These are phyloP conservation scores for Eupithecia inturbata DNA, from an alignment of 2,888 invertebrate genomes.

Conservation along the genomic window DNA sequence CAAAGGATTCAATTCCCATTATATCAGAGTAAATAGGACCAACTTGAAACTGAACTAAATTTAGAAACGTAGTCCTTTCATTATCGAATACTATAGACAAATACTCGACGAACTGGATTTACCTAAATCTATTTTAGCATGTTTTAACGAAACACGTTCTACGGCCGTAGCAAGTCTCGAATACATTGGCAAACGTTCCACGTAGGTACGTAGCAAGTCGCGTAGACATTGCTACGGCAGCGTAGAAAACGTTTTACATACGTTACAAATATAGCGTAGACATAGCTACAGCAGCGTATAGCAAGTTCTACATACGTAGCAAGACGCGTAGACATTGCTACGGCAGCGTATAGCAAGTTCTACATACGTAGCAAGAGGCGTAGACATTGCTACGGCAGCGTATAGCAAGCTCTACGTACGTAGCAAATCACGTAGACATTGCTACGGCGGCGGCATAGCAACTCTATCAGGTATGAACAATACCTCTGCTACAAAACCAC, in stretches of 20 bases:
- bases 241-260: neutral
- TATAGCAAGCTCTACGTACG: neutral
- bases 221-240: constrained; percentile 1
- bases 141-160: neutral
- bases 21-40: neutral
- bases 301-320: neutral
- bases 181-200: too few relatives aligned
- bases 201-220: neutral
- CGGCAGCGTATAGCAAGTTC: neutral
- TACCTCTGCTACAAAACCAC: neutral
- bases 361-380: constrained; percentile 11
- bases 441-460: neutral
- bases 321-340: neutral
- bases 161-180: neutral
- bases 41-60: neutral
- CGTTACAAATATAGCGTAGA: neutral
- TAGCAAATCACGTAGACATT: constrained; percentile 5
- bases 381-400: neutral
- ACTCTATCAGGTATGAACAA: neutral
- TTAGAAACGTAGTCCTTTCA: neutral
- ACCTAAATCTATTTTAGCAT: neutral
- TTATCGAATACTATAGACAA: neutral
- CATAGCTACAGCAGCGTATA: neutral
- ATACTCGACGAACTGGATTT: neutral
- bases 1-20: neutral